phyloP scores from a whole-genome alignment of 2,797 vertebrate genomes.

The Triplophysa bombifrons region DNA sequence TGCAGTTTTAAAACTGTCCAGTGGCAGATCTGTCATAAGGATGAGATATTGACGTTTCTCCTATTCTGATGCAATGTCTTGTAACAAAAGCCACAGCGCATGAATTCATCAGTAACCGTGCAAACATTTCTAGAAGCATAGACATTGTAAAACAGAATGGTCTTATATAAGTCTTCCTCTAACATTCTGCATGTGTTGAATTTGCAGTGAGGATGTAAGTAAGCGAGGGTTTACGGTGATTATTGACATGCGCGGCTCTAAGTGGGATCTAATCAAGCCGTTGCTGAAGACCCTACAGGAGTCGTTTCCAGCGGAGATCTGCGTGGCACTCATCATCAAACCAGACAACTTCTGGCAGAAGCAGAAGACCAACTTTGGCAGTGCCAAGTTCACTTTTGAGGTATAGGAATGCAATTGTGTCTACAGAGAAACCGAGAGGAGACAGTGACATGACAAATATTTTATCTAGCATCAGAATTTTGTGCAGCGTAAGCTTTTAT shows the following conservation, averaged over 20 bases:
- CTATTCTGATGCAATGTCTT: constrained; percentile 15
- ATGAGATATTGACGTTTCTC: not conserved
- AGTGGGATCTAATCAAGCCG: constrained; percentile 98
- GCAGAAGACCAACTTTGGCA: constrained; percentile 98
- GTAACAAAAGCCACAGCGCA: not conserved
- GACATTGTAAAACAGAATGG: not conserved
- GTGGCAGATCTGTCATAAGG: not conserved
- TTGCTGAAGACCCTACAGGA: constrained; percentile 95
- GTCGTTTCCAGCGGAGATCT: constrained; percentile 92
- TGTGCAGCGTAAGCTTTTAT: not conserved
- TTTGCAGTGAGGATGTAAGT: constrained; percentile 90
- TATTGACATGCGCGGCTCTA: constrained; percentile 98
- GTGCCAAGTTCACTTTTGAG: constrained; percentile 98
- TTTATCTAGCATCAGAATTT: not conserved
- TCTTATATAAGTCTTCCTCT: not conserved
- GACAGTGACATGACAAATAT: not conserved
- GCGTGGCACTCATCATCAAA: constrained; percentile 97
- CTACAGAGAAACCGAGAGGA: not conserved
- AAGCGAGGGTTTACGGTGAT: constrained; percentile 97
- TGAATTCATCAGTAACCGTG: not conserved
- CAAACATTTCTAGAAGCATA: not conserved
- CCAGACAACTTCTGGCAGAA: constrained; percentile 99
- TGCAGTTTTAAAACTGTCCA: not conserved
- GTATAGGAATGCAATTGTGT: constrained; percentile 67
- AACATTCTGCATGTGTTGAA: not conserved